Conservation (phyloP, 2,888 invertebrate genomes). For the Andrena fulva region DNA sequence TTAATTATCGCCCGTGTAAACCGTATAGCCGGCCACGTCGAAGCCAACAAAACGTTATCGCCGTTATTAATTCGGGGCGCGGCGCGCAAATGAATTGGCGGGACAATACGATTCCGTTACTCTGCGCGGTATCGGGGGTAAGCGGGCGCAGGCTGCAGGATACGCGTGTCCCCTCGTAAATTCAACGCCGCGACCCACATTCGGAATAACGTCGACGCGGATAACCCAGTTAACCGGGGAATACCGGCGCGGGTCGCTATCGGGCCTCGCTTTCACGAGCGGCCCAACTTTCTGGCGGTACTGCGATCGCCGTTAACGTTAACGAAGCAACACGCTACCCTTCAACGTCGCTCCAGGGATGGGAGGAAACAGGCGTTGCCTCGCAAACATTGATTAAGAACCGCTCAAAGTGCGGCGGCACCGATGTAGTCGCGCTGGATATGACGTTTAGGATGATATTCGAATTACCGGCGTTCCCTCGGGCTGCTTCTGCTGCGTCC, state of each 20-base stretch:
- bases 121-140: conserved; percentile 20
- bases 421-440: not conserved
- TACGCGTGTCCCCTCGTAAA: conserved; percentile 56
- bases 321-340: conserved; percentile 9
- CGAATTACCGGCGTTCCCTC: not conserved
- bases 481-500: too few species aligned
- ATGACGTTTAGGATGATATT: not conserved
- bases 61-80: conserved; percentile 37
- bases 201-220: conserved; percentile 16
- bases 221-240: conserved; percentile 61
- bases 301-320: conserved; percentile 32
- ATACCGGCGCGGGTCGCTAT: conserved; percentile 30
- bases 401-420: not conserved
- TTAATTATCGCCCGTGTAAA: conserved; percentile 6
- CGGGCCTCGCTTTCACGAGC: conserved; percentile 8
- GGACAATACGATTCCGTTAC: conserved; percentile 37
- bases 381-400: conserved; percentile 18
- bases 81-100: conserved; percentile 21
- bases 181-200: conserved; percentile 53
- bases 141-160: conserved; percentile 30
- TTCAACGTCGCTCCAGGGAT: not conserved
- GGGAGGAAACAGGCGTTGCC: not conserved
- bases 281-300: conserved; percentile 34
- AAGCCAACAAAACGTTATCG: conserved; percentile 1
- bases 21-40: not conserved